Conservation (phyloP, 2,113 vertebrate species). For the Carassius carassius region DNA sequence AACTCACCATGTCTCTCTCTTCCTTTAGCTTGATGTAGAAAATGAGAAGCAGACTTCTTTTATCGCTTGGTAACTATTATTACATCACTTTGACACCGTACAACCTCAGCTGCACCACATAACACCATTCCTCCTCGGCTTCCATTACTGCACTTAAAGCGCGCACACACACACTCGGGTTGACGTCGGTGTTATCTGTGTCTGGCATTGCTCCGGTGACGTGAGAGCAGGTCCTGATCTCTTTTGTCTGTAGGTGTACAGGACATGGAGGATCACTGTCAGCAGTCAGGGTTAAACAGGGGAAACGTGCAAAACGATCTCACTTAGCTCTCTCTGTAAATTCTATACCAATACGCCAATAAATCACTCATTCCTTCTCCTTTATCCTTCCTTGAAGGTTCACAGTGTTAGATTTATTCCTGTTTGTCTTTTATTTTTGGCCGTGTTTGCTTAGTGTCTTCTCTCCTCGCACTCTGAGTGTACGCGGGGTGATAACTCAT, state of each 20-base stretch:
- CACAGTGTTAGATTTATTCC: conserved; percentile 66
- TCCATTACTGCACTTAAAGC: conserved; percentile 31
- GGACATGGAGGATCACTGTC: conserved; percentile 58
- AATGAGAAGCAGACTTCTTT: conserved; percentile 77
- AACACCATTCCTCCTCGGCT: conserved; percentile 18
- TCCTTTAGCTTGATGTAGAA: conserved; percentile 67
- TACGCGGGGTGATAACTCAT: conserved; percentile 71
- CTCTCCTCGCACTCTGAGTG: conserved; percentile 66
- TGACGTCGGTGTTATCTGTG: conserved; percentile 59
- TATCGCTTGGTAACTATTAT: conserved; percentile 71
- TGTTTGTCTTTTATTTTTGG: conserved; percentile 76
- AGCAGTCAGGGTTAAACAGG: conserved; percentile 63
- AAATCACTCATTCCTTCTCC: conserved; percentile 42
- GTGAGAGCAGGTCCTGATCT: conserved; percentile 45
- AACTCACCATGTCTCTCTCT: not conserved
- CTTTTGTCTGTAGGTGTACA: conserved; percentile 58
- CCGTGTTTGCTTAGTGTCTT: conserved; percentile 66
- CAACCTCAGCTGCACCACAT: conserved; percentile 31
- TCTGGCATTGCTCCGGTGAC: conserved; percentile 54
- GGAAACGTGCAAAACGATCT: conserved; percentile 67
- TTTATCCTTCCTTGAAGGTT: conserved; percentile 19
- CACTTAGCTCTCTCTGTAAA: conserved; percentile 22
- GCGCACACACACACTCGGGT: not conserved
- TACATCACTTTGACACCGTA: conserved; percentile 75
- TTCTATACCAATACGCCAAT: conserved; percentile 60